Evolutionary conservation across 2,113 vertebrate species (phyloP), one percentile per base, ranked within the genome.

Genomic region (Eurypyga helias): DNA sequence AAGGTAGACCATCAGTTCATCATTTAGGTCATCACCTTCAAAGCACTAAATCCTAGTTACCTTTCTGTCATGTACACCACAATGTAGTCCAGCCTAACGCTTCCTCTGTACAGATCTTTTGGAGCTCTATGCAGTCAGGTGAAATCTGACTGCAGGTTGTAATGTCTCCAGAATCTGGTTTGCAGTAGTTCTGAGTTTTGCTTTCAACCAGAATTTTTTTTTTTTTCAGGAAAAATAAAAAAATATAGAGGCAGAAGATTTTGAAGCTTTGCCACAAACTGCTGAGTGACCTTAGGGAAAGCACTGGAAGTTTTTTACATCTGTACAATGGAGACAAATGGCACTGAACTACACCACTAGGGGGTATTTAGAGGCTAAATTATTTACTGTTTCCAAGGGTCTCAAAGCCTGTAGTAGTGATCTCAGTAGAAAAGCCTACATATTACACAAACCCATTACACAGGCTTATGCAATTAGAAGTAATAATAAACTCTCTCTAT

Each of bases 281-380:
- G 13, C 46, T n/a, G 21, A 87, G 17, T 61, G 66, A 89, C 81
- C 46, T 77, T 58, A 87, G 61, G 61, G 80, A 84, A 17, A 89
- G 21, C 57, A n/a, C 24, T 65, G 45, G 33, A 58, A 62, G 7
- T 17, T 84, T 78, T 87, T 49, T 84, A 28, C 65, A 65, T 91
- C 91, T 97, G 89, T 94, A 91, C 92, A 95, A 95, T 65, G 86
- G 65, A 93, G 80, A 95, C n/a, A 79, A 90, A 95, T 82, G 24
- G 54, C 46, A 65, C 70, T 1, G 2, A 89, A 72, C 23, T 36
- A 61, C 57, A 79, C 36, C 83, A 91, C 91, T 43, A 76, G 91
- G 36, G 52, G 36, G 52, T 96, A 90, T 96, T 95, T 89, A 54
- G 66, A 85, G 89, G 69, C 81, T 91, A 79, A 96, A 96, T 95